Evolutionary conservation across 2,113 vertebrate genomes (phyloP), one percentile per base, ranked within the genome.

Genomic region (Ctenodactylus gundi): DNA sequence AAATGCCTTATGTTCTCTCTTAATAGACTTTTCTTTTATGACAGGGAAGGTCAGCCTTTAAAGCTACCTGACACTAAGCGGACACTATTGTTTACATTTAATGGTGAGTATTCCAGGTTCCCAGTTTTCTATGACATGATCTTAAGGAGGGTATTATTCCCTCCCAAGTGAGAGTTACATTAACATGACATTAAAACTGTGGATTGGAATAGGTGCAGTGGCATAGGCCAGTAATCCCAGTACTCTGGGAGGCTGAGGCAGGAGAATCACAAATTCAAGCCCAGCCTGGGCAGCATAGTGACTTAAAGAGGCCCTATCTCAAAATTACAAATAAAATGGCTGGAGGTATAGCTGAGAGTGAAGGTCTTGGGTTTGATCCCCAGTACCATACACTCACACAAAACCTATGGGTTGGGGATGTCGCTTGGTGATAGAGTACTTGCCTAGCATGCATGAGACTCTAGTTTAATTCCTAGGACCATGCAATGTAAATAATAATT

Each of bases 81-180:
- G 98, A 99, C 99, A 70, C 98, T 99, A 96, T 92, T 99, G 99
- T 99, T 99, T 99, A 99, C 99, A 99, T 99, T 99, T 99, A 99
- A 99, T 31, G 99, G 99, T 99, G 98, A 99, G 98, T 93, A 8
- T 83, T 73, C 34, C 82, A 13, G 31, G n/a, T 88, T 92, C 13
- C 85, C 85, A 29, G 10, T 80, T 86, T 93, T 84, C 84, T 93
- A 13, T 85, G 72, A 93, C n/a, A 70, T 88, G 39, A 72, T 64
- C 21, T 86, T 78, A 68, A 49, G 41, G n/a, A 94, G 5, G 62
- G 20, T 94, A 65, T 88, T 76, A 6, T 92, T 85, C 58, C 44
- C 53, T 93, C 49, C 23, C 55, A 86, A 91, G 64, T n/a, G 80
- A 83, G 58, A 78, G 39, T 27, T 62, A 17, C n/a, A n/a, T n/a